phyloP scores from a whole-genome alignment of 35 echinoderm and acorn worm genomes.

The Chiridota heheva region DNA sequence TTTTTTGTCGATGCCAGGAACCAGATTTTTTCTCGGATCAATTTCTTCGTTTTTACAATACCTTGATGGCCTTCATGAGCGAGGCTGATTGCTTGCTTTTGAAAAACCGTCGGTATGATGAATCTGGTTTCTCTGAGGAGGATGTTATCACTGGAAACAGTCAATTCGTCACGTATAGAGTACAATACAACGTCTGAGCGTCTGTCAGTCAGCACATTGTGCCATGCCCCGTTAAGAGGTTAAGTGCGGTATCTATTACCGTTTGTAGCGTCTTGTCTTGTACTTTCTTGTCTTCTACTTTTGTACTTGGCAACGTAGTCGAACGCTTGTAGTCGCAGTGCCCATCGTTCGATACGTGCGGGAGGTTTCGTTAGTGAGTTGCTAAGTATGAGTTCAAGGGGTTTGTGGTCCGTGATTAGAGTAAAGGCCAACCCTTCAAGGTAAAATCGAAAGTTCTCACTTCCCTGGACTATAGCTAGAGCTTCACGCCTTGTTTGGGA shows the following conservation, averaged over 20 bases:
- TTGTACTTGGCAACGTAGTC: slow-evolving; percentile 41
- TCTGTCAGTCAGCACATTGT: no score
- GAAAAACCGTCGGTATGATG: neutral
- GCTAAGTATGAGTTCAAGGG: no score
- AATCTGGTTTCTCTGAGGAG: slow-evolving; percentile 2
- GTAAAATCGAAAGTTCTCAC: slow-evolving; percentile 64
- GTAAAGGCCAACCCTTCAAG: slow-evolving; percentile 14
- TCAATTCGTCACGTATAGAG: slow-evolving; percentile 41
- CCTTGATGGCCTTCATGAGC: slow-evolving; percentile 40
- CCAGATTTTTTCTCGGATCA: slow-evolving; percentile 30
- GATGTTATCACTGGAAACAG: slow-evolving; percentile 24
- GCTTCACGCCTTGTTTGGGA: slow-evolving; percentile 56
- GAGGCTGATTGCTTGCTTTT: slow-evolving; percentile 14
- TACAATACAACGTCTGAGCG: neutral
- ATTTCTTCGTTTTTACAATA: slow-evolving; percentile 41
- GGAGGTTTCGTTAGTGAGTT: slow-evolving; percentile 34
- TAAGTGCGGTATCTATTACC: slow-evolving; percentile 25
- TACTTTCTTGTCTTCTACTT: slow-evolving; percentile 14
- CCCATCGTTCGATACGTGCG: slow-evolving; percentile 59
- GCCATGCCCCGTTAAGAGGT: no score
- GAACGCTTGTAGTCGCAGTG: slow-evolving; percentile 35
- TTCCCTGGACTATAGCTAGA: slow-evolving; percentile 57
- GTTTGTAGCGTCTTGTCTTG: slow-evolving; percentile 21
- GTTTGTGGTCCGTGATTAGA: no score
- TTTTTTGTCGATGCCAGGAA: slow-evolving; percentile 24